Evolutionary conservation across 2,797 vertebrate species (phyloP).

Genomic region (Sebastolobus alascanus): DNA sequence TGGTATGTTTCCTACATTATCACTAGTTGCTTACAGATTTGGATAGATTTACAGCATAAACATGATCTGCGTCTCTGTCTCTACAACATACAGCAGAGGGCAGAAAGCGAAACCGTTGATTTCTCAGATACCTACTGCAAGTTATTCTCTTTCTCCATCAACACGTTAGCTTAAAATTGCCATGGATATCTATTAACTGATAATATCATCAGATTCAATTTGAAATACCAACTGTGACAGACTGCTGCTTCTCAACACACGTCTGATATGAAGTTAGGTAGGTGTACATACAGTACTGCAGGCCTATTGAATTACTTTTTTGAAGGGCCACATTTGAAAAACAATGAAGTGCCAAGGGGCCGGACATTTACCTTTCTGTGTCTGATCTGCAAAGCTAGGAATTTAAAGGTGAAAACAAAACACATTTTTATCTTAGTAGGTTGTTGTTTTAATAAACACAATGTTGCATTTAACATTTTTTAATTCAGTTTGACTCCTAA

Average conservation of each 20-base stretch:
- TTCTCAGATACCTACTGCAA: background rate
- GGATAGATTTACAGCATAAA: background rate
- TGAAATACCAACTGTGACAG: slow-evolving; percentile 2
- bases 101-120: background rate
- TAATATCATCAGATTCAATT: slow-evolving; percentile 8
- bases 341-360: too few relatives aligned
- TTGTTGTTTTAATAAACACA: too few relatives aligned
- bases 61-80: background rate
- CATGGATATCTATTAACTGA: background rate
- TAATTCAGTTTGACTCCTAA: too few relatives aligned
- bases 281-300: background rate
- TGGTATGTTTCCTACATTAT: background rate
- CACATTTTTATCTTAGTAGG: too few relatives aligned
- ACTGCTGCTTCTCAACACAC: slow-evolving; percentile 3
- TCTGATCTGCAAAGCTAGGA: too few relatives aligned
- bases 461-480: too few relatives aligned
- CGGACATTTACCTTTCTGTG: too few relatives aligned
- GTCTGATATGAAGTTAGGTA: slow-evolving; percentile 3
- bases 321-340: too few relatives aligned
- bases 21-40: background rate
- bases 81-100: background rate
- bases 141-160: background rate
- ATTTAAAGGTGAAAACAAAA: too few relatives aligned
- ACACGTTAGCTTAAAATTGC: background rate
- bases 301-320: too few relatives aligned